Base-by-base conservation (phyloP, 2,113 vertebrate genomes). In the Neogale vison region DNA sequence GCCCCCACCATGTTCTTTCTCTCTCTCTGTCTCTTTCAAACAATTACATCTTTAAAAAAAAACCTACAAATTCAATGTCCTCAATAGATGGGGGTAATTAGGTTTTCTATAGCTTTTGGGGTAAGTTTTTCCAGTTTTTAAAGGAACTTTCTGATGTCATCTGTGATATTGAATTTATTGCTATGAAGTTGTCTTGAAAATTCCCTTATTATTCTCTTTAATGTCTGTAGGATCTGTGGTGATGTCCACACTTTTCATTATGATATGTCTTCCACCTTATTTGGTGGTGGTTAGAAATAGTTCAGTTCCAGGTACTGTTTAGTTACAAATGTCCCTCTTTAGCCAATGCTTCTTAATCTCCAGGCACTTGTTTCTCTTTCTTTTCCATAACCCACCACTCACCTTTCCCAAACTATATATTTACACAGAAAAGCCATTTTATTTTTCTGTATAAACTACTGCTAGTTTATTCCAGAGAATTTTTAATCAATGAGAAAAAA, bases 101-200 rank as follows among this genome's bases (percentile, higher is more conserved):
- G 26, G 31, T 76, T 92, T 90, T 86, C 29, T 90, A 47, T 86
- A 77, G 13, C 15, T 84, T 87, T 61, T 59, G 72, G 2, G 67
- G 6, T 88, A 77, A 77, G n/a, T 77, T 80, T 92, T 92, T 50
- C n/a, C 13, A 90, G 10, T 86, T 94, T 96, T 90, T 45, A 90
- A 88, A 71, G 23, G 24, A 87, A 83, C 23, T 65, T 90, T 3
- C 36, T 4, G 31, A 74, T 82, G 90, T 47, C 26, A 90, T 81
- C 9, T 74, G 18, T 71, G 7, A 9, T 74, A 4, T n/a, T 91
- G 29, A 76, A 52, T 94, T 69, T 88, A 77, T 72, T 88, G 8
- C 29, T 65, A 57, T 79, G 67, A 59, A 87, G 3, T 86, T 95
- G 13, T 77, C 85, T 36, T 52, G 29, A 77, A 65, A 31, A 82